A percentile compares a stretch with the other conserved stretches of the same genome.
Conservation (phyloP, 2,113 vertebrate genomes). For the Chloropsis hardwickii region DNA sequence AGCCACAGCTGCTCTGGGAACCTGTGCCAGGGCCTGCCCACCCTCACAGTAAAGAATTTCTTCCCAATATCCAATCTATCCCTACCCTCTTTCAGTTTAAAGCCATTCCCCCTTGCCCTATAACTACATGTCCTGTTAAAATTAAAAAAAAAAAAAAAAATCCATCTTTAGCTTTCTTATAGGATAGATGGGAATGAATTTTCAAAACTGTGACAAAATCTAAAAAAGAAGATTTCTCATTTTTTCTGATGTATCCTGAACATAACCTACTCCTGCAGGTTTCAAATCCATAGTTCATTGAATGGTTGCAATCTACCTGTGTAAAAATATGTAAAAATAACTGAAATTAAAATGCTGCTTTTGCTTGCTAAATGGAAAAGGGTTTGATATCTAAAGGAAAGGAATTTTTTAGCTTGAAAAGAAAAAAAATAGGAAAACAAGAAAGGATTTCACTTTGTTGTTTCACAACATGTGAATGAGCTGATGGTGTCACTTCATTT, state of each 20-base stretch:
- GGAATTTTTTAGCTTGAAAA: neutral
- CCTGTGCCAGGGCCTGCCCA: rapidly evolving
- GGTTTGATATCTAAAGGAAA: neutral
- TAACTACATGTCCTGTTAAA: neutral
- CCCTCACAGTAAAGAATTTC: neutral
- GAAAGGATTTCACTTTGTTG: neutral
- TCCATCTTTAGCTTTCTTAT: neutral
- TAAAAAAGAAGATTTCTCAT: neutral
- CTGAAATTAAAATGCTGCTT: neutral
- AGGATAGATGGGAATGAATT: neutral
- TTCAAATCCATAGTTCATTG: neutral
- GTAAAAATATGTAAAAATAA: too few species aligned
- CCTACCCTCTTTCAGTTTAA: neutral
- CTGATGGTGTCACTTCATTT: neutral
- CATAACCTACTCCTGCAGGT: neutral
- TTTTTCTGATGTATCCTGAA: neutral
- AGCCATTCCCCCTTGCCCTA: neutral
- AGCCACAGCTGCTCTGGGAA: neutral
- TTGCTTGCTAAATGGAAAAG: neutral
- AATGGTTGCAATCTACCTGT: neutral
- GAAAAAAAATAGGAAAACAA: too few species aligned
- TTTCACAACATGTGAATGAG: neutral
- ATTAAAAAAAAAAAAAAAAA: neutral
- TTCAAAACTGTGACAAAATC: neutral
- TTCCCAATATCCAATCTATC: neutral